Base-by-base conservation (phyloP, 2,113 vertebrate species). In the Pelodiscus sinensis region DNA sequence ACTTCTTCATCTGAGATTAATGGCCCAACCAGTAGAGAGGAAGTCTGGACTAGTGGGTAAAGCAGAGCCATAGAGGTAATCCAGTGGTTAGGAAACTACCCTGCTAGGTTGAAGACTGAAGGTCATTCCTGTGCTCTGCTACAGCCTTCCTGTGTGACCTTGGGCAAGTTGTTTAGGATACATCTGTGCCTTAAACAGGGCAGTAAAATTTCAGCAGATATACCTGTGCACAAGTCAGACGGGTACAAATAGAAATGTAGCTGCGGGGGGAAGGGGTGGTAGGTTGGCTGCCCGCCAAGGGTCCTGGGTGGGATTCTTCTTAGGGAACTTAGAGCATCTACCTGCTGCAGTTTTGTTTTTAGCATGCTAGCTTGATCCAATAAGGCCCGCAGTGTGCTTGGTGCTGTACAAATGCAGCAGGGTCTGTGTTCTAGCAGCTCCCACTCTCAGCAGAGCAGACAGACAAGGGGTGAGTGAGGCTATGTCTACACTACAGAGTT, bases 101-200 rank as follows among this genome's bases (percentile, higher is more conserved):
- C 65, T 56, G 57, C 27, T 8, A 52, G 68, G 35, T 15, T 21
- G 77, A 56, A n/a, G 12, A 68, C 73, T 0, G 0, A 73, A 79
- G 25, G 4, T 58, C 51, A 44, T 22, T 44, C 27, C 9, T 16
- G 9, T 10, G 51, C 51, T 83, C 86, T 81, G 89, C 8, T 52
- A 10, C 56, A 50, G 0, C 0, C 15, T 24, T 78, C 14, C 4
- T 0, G 0, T 1, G 0, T 1, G 31, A 38, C 62, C 31, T 54
- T 3, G 56, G 54, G 4, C 55, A 22, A n/a, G 10, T 57, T 13
- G 16, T 22, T 79, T 24, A 2, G 18, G 31, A 27, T 68, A 19
- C 15, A 65, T n/a, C 18, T 65, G 62, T 16, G 15, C 65, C 16
- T 68, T 68, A 31, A 68, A 9, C n/a, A 35, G 82, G 56, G 35